Evolutionary conservation across 1,140 invertebrate species (phyloP).

Genomic region (Drosophila setifemur): DNA sequence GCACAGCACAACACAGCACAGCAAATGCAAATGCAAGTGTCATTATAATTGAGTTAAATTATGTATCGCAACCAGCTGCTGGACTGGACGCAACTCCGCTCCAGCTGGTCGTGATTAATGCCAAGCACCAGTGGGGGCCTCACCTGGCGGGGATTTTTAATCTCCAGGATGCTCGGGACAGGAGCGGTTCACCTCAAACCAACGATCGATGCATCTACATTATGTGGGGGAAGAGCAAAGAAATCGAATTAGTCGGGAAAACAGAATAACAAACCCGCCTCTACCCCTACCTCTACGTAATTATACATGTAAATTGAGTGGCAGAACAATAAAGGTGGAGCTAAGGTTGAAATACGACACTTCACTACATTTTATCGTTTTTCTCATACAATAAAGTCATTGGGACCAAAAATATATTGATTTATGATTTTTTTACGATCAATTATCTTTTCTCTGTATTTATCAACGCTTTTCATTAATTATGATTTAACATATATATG

Average conservation of each 20-base stretch:
- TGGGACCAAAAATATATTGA: too few relatives aligned
- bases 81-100: not conserved
- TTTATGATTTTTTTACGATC: too few relatives aligned
- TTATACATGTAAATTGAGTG: too few relatives aligned
- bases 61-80: too few relatives aligned
- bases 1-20: constrained; percentile 15
- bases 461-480: too few relatives aligned
- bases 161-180: constrained; percentile 98
- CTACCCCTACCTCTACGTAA: too few relatives aligned
- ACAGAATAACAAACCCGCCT: not conserved
- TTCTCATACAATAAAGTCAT: too few relatives aligned
- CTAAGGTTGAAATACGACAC: not conserved
- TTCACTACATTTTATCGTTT: not conserved
- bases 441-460: too few relatives aligned
- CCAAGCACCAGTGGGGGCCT: too few relatives aligned
- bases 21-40: not conserved
- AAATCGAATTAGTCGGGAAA: not conserved
- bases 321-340: too few relatives aligned
- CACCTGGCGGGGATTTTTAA: constrained; percentile 84
- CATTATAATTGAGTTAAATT: not conserved
- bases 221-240: not conserved
- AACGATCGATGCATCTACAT: constrained; percentile 96
- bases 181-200: constrained; percentile 98
- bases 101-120: not conserved
- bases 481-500: too few relatives aligned